phyloP scores from a whole-genome alignment of 2,797 vertebrate species.

The Channa striata region DNA sequence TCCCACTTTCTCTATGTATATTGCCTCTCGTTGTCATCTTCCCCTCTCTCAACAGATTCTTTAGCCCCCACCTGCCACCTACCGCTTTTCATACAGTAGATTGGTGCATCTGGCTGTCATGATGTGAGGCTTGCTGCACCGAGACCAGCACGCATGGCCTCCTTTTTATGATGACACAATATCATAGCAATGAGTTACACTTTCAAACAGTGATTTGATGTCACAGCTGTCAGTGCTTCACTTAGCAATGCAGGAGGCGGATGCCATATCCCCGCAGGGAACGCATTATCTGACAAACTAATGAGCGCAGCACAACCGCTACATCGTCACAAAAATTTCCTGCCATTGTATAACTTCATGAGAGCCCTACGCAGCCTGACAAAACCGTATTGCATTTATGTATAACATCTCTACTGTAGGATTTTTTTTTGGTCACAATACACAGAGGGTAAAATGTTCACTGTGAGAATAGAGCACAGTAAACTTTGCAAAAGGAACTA shows the following conservation, averaged over 20 bases:
- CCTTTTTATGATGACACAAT: constrained; percentile 75
- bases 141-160: constrained; percentile 66
- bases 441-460: background rate
- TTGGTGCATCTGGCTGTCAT: constrained; percentile 70
- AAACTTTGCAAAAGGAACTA: background rate
- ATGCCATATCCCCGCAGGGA: constrained; percentile 64
- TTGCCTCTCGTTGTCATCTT: constrained; percentile 24
- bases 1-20: constrained; percentile 33
- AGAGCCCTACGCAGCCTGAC: constrained; percentile 46
- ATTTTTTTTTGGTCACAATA: constrained; percentile 27
- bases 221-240: constrained; percentile 77
- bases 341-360: constrained; percentile 31
- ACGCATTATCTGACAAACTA: constrained; percentile 72
- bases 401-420: constrained; percentile 12
- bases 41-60: constrained; percentile 50
- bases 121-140: constrained; percentile 61
- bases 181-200: constrained; percentile 68
- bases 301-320: constrained; percentile 67
- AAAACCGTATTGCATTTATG: constrained; percentile 29
- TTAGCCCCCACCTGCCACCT: constrained; percentile 61
- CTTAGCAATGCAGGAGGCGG: constrained; percentile 73
- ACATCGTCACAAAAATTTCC: constrained; percentile 45
- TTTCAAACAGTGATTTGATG: constrained; percentile 78
- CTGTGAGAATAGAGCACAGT: background rate
- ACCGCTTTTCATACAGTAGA: constrained; percentile 60